A percentile compares a stretch with the other conserved stretches of the same genome.
Conservation (phyloP, 2,888 invertebrate genomes). For the Eristalinus aeneus region DNA sequence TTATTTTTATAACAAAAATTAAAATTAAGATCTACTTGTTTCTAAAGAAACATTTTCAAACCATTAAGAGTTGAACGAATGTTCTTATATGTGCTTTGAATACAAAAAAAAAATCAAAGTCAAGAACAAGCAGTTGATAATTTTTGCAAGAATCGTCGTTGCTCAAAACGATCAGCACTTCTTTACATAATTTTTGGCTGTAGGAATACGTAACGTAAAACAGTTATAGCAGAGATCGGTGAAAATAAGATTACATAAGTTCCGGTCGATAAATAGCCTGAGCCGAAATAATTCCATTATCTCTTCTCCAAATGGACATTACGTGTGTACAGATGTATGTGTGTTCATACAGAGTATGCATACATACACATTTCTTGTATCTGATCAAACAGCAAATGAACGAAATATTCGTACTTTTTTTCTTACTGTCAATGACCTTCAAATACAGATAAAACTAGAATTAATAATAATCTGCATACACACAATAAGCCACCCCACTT, state of each 20-base stretch:
- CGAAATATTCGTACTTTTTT: background rate
- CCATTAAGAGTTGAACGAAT: no score
- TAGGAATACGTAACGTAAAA: background rate
- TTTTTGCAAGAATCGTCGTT: background rate
- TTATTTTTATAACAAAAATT: no score
- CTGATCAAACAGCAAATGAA: background rate
- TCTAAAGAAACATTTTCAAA: no score
- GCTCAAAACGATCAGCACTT: background rate
- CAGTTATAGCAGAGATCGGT: background rate
- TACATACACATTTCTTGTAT: background rate
- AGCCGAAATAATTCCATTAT: background rate
- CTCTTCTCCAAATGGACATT: background rate
- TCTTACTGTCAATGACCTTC: background rate
- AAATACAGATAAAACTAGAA: background rate
- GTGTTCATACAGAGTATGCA: background rate
- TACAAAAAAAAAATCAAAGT: background rate
- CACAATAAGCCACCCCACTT: background rate
- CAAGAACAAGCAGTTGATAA: no score
- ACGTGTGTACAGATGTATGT: background rate
- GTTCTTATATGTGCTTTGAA: no score
- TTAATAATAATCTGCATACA: background rate
- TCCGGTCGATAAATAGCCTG: background rate
- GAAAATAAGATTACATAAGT: background rate
- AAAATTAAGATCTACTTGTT: no score
- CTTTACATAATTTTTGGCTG: background rate